Conservation (phyloP, 2,888 invertebrate genomes). For the Xanthorhoe designata region DNA sequence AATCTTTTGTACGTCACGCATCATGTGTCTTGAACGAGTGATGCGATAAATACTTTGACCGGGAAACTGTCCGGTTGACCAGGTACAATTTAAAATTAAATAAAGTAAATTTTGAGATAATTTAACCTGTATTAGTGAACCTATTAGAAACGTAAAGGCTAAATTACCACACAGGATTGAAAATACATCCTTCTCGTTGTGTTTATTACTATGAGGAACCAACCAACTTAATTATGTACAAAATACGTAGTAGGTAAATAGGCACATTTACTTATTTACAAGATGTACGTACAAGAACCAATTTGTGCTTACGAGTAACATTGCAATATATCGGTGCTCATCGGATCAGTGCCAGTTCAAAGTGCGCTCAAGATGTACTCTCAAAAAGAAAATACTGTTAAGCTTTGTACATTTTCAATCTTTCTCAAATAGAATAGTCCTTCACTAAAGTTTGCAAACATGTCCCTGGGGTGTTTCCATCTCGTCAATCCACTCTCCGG, state of each 20-base stretch:
- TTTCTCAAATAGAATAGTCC: conserved; percentile 12
- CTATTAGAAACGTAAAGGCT: too few species aligned
- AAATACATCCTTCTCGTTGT: too few species aligned
- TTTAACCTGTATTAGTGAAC: too few species aligned
- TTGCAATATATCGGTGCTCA: neutral
- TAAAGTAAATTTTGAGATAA: too few species aligned
- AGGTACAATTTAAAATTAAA: neutral
- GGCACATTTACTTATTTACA: neutral
- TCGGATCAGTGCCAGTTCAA: neutral
- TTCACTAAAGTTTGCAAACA: conserved; percentile 27
- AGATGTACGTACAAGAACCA: neutral
- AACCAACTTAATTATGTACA: too few species aligned
- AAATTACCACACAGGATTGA: too few species aligned
- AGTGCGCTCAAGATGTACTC: neutral
- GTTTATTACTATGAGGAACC: too few species aligned
- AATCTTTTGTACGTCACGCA: conserved; percentile 23
- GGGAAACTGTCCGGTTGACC: conserved; percentile 12
- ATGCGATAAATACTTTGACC: conserved; percentile 11
- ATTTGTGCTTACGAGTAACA: neutral
- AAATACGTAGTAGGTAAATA: too few species aligned
- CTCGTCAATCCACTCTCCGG: conserved; percentile 36
- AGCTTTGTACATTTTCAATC: conserved; percentile 5
- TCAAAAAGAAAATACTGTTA: neutral
- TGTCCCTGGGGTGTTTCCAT: conserved; percentile 32
- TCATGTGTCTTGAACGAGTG: conserved; percentile 14